A percentile compares a stretch with the other conserved stretches of the same genome.
These are phyloP conservation scores for Remorina albescens DNA, from an alignment of 2,797 vertebrate species.

Conservation along the genomic window DNA sequence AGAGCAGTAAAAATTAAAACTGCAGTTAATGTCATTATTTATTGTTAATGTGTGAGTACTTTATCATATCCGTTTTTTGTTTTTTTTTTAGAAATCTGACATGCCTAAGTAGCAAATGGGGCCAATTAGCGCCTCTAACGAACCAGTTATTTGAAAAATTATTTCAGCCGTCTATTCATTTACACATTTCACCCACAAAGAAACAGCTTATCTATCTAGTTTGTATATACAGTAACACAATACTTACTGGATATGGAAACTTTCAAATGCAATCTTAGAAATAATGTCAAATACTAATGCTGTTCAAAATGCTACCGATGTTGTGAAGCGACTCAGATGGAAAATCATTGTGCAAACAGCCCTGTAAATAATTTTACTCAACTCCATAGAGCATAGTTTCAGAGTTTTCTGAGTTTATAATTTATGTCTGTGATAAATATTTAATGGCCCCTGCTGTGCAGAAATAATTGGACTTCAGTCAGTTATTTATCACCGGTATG, in stretches of 20 bases:
- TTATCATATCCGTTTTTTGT: neutral
- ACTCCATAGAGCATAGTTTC: neutral
- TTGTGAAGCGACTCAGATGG: neutral
- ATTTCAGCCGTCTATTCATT: neutral
- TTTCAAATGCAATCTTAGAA: neutral
- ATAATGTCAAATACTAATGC: neutral
- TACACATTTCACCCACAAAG: neutral
- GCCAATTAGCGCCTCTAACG: neutral
- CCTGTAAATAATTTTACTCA: conserved; percentile 26
- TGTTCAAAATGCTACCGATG: neutral
- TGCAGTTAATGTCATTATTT: neutral
- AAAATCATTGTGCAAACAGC: conserved; percentile 3
- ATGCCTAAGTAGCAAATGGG: too few species aligned
- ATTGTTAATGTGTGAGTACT: too few species aligned
- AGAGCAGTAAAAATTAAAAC: neutral
- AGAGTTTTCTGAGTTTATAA: conserved; percentile 18
- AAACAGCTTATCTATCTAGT: neutral
- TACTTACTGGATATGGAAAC: neutral
- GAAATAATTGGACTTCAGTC: conserved; percentile 43
- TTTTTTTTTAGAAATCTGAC: too few species aligned
- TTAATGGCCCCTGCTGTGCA: conserved; percentile 20
- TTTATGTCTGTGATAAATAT: conserved; percentile 27
- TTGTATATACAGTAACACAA: neutral
- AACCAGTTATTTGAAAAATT: neutral
- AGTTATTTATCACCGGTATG: conserved; percentile 23